Conservation (phyloP, 1,140 invertebrate genomes). For the Dysdera silvatica region DNA sequence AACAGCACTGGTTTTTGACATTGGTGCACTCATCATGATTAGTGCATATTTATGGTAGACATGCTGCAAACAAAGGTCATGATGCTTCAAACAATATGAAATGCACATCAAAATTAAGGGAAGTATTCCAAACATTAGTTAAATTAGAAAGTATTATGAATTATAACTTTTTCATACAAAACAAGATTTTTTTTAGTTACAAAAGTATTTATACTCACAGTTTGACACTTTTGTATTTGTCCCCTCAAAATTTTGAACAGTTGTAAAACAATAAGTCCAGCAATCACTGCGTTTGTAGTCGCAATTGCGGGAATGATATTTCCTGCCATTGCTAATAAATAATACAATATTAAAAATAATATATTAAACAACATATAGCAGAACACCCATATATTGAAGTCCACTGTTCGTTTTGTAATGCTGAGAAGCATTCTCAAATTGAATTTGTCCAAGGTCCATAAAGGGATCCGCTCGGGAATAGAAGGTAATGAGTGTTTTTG, state of each 20-base stretch:
- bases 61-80: slow-evolving; percentile 43
- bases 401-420: too few relatives aligned
- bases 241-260: slow-evolving; percentile 70
- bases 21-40: too few relatives aligned
- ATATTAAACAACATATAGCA: slow-evolving; percentile 9
- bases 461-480: too few relatives aligned
- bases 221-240: slow-evolving; percentile 60
- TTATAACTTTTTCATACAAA: not conserved
- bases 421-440: too few relatives aligned
- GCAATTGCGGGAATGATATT: slow-evolving; percentile 97
- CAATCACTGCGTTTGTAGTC: slow-evolving; percentile 95
- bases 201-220: slow-evolving; percentile 49
- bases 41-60: too few relatives aligned
- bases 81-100: slow-evolving; percentile 49
- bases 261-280: slow-evolving; percentile 84
- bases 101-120: slow-evolving; percentile 43
- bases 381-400: too few relatives aligned
- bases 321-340: slow-evolving; percentile 82
- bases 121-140: slow-evolving; percentile 7
- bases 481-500: too few relatives aligned
- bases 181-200: not conserved
- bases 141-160: slow-evolving; percentile 1
- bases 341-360: slow-evolving; percentile 29
- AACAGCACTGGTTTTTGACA: too few relatives aligned
- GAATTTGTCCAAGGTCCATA: too few relatives aligned